Base-by-base conservation (phyloP, 2,888 invertebrate species). In the Drosophila subsilvestris region DNA sequence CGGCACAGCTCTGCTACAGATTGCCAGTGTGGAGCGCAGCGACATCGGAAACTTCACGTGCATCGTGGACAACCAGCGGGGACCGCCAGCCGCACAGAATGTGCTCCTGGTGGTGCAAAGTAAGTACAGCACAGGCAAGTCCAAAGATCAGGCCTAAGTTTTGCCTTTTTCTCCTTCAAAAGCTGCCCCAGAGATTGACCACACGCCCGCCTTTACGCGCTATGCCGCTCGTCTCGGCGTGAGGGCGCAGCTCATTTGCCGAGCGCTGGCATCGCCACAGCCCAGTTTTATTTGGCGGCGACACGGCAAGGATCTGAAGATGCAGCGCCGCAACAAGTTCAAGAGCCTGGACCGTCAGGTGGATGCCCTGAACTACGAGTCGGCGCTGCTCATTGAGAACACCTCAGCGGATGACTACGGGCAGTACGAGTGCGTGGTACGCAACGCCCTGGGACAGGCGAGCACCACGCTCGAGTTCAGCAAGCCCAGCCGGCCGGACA, bases 11-110 rank as follows among this genome's bases (percentile, higher is more conserved):
- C 78, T 86, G 57, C 73, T 91, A 51, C 89, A 90, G 63, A 90
- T 91, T 17, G 90, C 88, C 32, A 83, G 89, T 49, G 91, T 91
- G 1, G 90, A 91, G 70, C 88, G 91, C 14, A 80, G 84, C 3
- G 91, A 91, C 55, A 89, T 90, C 18, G 91, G 91, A 12, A 91
- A 91, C 56, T 91, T 91, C 55, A 91, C 91, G 10, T 91, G 91
- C 67, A 86, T 76, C 0, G 91, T 86, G 49, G 91, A 91, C 68
- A 91, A 91, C 69, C 91, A 91, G 27, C 80, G 91, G 12, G 91
- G 91, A 4, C 63, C 89, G 0, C 56, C 82, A 5, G 89, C 85
- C 0, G 76, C 86, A 25, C 84, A 88, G 44, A 83, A 91, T 73
- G 90, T 91, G 12, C 62, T 91, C 18, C 78, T 91, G 10, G 85